These are phyloP conservation scores for Aphodius granarius DNA, from an alignment of 2,888 invertebrate species.

Conservation along the genomic window DNA sequence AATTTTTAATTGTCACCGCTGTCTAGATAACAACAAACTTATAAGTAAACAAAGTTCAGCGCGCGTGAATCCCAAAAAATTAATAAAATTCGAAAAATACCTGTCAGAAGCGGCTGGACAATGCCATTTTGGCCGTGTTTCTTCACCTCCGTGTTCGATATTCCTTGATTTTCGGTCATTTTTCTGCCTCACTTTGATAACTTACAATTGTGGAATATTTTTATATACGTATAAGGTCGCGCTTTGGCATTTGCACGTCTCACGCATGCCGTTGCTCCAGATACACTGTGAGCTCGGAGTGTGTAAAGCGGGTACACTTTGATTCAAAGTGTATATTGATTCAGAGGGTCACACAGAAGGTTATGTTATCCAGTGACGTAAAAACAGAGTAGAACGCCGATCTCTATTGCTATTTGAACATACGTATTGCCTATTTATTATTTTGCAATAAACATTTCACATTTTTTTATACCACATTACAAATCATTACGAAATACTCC, in stretches of 20 bases:
- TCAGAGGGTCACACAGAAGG: slow-evolving; percentile 27
- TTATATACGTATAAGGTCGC: neutral
- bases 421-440: too few relatives aligned
- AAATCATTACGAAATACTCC: too few relatives aligned
- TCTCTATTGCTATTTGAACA: neutral
- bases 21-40: neutral
- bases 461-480: too few relatives aligned
- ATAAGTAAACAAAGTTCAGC: neutral
- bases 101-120: slow-evolving; percentile 88
- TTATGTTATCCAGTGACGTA: slow-evolving; percentile 23
- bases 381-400: neutral
- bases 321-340: slow-evolving; percentile 26
- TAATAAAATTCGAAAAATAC: slow-evolving; percentile 56
- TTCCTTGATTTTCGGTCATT: slow-evolving; percentile 33
- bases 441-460: neutral
- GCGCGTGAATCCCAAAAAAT: neutral
- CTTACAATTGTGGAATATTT: slow-evolving; percentile 10
- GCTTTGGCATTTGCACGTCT: slow-evolving; percentile 1
- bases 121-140: slow-evolving; percentile 76
- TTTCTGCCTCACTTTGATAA: slow-evolving; percentile 8
- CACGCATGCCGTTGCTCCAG: neutral
- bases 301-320: too few relatives aligned
- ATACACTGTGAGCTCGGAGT: slow-evolving; percentile 13
- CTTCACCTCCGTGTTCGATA: slow-evolving; percentile 32
- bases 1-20: neutral